Base-by-base conservation (phyloP, 2,888 invertebrate species). In the Alloscopus bannaensis region DNA sequence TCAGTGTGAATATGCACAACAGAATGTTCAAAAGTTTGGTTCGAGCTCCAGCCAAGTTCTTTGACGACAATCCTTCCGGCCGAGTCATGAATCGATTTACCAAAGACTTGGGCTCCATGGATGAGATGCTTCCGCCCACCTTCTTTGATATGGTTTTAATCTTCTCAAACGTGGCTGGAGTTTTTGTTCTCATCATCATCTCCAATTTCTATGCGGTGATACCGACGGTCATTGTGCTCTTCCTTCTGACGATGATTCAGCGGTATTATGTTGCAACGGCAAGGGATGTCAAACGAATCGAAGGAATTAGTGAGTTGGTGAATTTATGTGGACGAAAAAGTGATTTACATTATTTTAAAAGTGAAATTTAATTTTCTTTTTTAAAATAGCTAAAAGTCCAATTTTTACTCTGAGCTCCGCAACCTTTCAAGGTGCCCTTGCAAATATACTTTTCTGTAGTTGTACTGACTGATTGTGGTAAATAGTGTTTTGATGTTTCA, bases 371-470 rank as follows among this genome's bases (percentile, higher is more conserved):
- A 42, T 55, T n/a, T n/a, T n/a, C n/a, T n/a, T n/a, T 26, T 50
- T n/a, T 11, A 24, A 62, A 88, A 66, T 89, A 95, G 95, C 94
- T 81, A 93, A 97, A 81, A 97, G 97, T 86, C 98, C 98, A 0
- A 95, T 99, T 18, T 98, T 97, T 89, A 94, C 95, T 1, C 97
- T 98, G 87, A 90, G 98, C 86, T 95, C 93, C 87, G 94, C 96
- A 26, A 93, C 96, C 0, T 90, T 98, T 11, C 94, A 95, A 88
- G 98, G 98, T n/a, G n/a, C 36, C 13, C 8, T 36, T 36, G 13
- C 36, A 13, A 36, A 36, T 36, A 36, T 13, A 36, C 36, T 6
- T n/a, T n/a, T n/a, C n/a, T n/a, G n/a, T n/a, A n/a, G n/a, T n/a
- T n/a, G n/a, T n/a, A n/a, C n/a, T n/a, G n/a, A 36, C 8, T 36